Evolutionary conservation across 2,113 vertebrate genomes (phyloP), one percentile per base, ranked within the genome.

Genomic region (Potamarius usumacintae): DNA sequence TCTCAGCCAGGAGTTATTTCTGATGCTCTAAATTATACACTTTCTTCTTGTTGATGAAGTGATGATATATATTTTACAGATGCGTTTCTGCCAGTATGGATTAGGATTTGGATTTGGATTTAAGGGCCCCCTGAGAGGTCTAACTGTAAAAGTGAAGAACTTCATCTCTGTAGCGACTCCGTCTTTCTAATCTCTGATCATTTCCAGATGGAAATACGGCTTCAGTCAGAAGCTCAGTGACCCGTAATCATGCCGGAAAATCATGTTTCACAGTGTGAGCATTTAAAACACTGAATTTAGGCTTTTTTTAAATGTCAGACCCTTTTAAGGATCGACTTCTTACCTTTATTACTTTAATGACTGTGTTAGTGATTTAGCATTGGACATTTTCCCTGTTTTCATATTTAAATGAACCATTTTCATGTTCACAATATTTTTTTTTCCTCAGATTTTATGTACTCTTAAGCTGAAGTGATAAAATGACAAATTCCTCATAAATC

Each of bases 281-380:
- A 34, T n/a, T 34, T 50, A 53, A 86, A 42, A 9, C 53, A 14
- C 53, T 77, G 63, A 67, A 5, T 78, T 52, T 10, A 0, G 78
- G 48, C 20, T 9, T 52, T 85, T 53, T 5, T 79, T 86, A 86
- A 86, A 67, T 86, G 85, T 86, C 85, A 86, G 48, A 67, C n/a
- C 5, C 22, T 34, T 65, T 65, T 63, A 42, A 86, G 74, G 18
- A 25, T 5, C 17, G 30, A 76, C 84, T 62, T 34, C 42, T 52
- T 63, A n/a, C 22, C 57, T 79, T 65, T 60, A 34, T 65, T 72
- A 72, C 18, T 52, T 48, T 18, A 72, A 72, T 42, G 30, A 8
- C 69, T 8, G 15, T 18, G 69, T 34, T 42, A 8, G 34, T 18
- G 69, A 27, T 77, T 52, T 20, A n/a, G n/a, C 85, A 53, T 78